Evolutionary conservation across 2,113 vertebrate species (phyloP), one percentile per base, ranked within the genome.

Genomic region (Corythaeola cristata): DNA sequence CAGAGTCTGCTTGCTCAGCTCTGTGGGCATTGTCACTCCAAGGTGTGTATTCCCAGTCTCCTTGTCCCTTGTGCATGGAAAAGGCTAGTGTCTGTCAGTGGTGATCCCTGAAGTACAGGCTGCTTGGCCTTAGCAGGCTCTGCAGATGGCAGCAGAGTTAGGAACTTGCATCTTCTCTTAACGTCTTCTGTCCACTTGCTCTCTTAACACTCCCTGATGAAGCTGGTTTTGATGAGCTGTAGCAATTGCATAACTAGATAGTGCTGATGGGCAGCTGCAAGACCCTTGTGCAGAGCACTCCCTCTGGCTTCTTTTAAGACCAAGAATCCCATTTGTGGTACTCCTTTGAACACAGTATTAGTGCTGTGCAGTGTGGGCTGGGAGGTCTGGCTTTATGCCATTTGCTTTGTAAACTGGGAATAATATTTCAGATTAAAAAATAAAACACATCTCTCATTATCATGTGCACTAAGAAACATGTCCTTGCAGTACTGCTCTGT

Each of bases 11-110:
- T 39, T 98, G 97, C 39, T 96, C 94, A 0, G 97, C 97, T 9
- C 85, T 98, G 2, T 98, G 98, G 98, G 97, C 97, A 6, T 59
- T 98, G 64, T 96, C 97, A 12, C 60, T 98, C 63, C 96, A 96
- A 47, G 98, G 98, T 98, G 91, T 89, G 98, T 81, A 37, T 68
- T 68, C 66, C 35, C 73, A 39, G 16, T 7, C 5, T 37, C 26
- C 15, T 39, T 45, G 39, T 66, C 58, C 45, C 44, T 4, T 9
- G 27, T 28, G 20, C 28, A 10, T 1, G 1, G 66, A 24, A 21
- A 15, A 71, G 67, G 33, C 49, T 55, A 8, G 15, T 15, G 18
- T 20, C 20, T 33, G 49, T 8, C 26, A 2, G 47, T 12, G 66
- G 5, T 23, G 75, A 60, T 35, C 12, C 41, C 17, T 49, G 63